Evolutionary conservation across 2,113 vertebrate genomes (phyloP).

Genomic region (Megalops atlanticus): DNA sequence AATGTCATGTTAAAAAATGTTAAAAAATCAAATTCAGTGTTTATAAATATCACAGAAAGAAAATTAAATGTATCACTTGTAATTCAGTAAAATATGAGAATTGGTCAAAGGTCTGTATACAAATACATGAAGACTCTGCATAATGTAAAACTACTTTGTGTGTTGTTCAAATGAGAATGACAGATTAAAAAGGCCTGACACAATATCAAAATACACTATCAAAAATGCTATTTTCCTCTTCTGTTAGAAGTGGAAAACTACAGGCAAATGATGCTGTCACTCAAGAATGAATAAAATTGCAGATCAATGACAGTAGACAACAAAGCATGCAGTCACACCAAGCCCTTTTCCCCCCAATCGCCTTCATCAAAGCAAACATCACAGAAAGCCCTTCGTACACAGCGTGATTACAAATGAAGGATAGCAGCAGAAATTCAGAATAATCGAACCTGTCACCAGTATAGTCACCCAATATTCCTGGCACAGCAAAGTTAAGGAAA

Average conservation of each 20-base stretch:
- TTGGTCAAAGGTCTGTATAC: too few species aligned
- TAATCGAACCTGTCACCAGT: conserved; percentile 45
- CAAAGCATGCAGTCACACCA: conserved; percentile 22
- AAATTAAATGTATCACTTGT: too few species aligned
- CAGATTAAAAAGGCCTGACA: too few species aligned
- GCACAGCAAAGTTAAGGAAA: conserved; percentile 50
- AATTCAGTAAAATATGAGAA: too few species aligned
- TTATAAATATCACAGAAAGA: too few species aligned
- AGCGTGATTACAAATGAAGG: conserved; percentile 30
- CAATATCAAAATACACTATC: neutral
- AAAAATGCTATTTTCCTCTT: neutral
- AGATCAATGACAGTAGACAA: conserved; percentile 24
- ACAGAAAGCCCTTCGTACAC: conserved; percentile 10
- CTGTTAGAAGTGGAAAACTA: neutral
- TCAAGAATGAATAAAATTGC: conserved; percentile 26
- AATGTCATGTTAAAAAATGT: too few species aligned
- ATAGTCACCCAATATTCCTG: conserved; percentile 34
- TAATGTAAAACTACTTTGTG: too few species aligned
- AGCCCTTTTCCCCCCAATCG: neutral
- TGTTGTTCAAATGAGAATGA: too few species aligned
- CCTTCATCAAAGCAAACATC: conserved; percentile 14
- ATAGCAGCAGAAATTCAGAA: conserved; percentile 28
- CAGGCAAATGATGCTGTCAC: neutral
- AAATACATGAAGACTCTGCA: too few species aligned
- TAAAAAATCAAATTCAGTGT: too few species aligned